Evolutionary conservation across 2,113 vertebrate species (phyloP).

Genomic region (Gulo gulo): DNA sequence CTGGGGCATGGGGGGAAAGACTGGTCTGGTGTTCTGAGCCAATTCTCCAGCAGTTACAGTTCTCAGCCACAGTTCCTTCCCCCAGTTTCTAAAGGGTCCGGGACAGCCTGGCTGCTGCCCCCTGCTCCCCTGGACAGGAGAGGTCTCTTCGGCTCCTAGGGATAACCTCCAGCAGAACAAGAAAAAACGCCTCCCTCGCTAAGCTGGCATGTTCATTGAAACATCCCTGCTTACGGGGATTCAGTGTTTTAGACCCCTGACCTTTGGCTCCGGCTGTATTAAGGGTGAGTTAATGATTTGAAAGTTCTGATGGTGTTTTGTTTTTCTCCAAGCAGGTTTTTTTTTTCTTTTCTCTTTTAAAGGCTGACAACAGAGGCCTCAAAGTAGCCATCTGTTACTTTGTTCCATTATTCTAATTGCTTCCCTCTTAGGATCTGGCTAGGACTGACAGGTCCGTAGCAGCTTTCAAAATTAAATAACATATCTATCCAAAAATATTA

Average conservation of each 20-base stretch:
- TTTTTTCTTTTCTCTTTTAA: not conserved
- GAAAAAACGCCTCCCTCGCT: not conserved
- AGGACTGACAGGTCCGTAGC: constrained; percentile 22
- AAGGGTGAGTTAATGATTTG: constrained; percentile 71
- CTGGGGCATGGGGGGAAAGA: not conserved
- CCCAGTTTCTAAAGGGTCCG: not conserved
- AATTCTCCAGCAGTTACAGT: not conserved
- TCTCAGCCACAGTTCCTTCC: not conserved
- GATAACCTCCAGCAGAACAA: not conserved
- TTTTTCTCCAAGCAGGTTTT: not conserved
- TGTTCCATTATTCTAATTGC: constrained; percentile 61
- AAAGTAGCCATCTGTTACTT: constrained; percentile 63
- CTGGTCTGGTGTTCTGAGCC: not conserved
- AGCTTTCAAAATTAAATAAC: constrained; percentile 59
- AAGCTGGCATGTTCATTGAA: not conserved
- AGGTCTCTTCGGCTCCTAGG: not conserved
- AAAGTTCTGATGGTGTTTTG: constrained; percentile 32
- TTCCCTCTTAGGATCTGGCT: not conserved
- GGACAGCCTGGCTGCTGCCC: not conserved
- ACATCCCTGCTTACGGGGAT: not conserved
- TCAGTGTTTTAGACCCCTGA: constrained; percentile 23
- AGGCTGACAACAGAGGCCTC: not conserved
- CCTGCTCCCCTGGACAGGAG: not conserved
- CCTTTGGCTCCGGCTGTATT: constrained; percentile 18
- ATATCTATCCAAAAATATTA: not conserved